A percentile compares a stretch with the other conserved stretches of the same genome.
Conservation (phyloP, 2,888 invertebrate species). For the Brenthis hecate region DNA sequence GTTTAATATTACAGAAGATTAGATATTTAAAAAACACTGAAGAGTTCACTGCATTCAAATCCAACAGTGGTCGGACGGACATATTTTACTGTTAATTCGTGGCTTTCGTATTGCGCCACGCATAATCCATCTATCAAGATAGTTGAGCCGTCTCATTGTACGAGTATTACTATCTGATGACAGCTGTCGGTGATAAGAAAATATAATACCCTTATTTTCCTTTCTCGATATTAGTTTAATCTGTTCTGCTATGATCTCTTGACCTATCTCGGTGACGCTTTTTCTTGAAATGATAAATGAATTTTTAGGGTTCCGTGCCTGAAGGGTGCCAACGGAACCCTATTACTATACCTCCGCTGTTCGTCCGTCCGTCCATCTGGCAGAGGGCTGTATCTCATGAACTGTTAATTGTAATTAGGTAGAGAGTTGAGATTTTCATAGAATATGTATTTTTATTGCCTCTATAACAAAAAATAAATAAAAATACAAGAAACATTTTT, state of each 20-base stretch:
- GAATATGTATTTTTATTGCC: too few species aligned
- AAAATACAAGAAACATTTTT: too few species aligned
- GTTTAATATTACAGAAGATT: too few species aligned
- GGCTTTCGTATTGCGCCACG: conserved; percentile 34
- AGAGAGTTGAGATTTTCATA: too few species aligned
- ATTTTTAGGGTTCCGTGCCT: too few species aligned
- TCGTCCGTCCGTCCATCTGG: too few species aligned
- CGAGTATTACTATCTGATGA: conserved; percentile 56
- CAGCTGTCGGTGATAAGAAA: conserved; percentile 64
- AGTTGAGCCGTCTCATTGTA: conserved; percentile 52
- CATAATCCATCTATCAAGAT: conserved; percentile 46
- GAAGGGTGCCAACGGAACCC: too few species aligned
- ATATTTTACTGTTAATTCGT: background rate
- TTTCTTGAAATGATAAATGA: background rate
- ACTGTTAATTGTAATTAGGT: too few species aligned
- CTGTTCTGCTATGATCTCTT: conserved; percentile 45
- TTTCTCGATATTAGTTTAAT: conserved; percentile 15
- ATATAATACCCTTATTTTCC: conserved; percentile 49
- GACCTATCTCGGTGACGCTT: conserved; percentile 17
- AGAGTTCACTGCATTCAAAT: background rate
- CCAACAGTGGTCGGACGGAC: background rate
- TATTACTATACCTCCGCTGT: too few species aligned
- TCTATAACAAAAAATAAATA: too few species aligned
- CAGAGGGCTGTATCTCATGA: too few species aligned
- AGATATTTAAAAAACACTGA: background rate